A percentile compares a stretch with the other conserved stretches of the same genome.
Conservation (phyloP, 2,113 vertebrate species). For the Bubo bubo region DNA sequence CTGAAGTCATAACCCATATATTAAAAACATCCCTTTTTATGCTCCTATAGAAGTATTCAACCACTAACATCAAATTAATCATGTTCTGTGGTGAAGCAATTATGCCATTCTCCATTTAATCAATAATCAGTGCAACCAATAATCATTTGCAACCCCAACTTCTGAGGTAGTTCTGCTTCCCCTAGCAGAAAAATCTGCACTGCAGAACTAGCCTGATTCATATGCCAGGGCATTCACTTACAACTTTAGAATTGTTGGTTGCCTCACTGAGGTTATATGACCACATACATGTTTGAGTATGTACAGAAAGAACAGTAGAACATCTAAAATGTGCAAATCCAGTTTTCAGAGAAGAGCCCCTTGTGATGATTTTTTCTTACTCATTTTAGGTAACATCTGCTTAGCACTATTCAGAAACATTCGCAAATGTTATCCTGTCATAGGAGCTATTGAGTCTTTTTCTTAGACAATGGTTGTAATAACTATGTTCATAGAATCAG, state of each 20-base stretch:
- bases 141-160: not conserved
- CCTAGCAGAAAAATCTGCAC: not conserved
- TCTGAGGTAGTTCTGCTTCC: not conserved
- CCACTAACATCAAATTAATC: not conserved
- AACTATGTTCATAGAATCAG: not conserved
- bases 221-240: not conserved
- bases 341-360: not conserved
- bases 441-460: not conserved
- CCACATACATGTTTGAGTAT: not conserved
- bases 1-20: not conserved
- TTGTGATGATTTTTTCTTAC: not conserved
- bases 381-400: not conserved
- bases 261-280: not conserved
- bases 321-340: not conserved
- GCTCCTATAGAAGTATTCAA: not conserved
- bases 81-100: not conserved
- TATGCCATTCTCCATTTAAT: not conserved
- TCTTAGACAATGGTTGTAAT: not conserved
- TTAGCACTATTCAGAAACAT: not conserved
- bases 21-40: not conserved
- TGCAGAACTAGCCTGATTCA: not conserved
- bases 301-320: not conserved
- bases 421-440: not conserved
- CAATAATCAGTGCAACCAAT: slow-evolving; percentile 18
- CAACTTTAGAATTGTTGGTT: not conserved